phyloP scores from a whole-genome alignment of 2,797 vertebrate species.

The Manis pentadactyla region DNA sequence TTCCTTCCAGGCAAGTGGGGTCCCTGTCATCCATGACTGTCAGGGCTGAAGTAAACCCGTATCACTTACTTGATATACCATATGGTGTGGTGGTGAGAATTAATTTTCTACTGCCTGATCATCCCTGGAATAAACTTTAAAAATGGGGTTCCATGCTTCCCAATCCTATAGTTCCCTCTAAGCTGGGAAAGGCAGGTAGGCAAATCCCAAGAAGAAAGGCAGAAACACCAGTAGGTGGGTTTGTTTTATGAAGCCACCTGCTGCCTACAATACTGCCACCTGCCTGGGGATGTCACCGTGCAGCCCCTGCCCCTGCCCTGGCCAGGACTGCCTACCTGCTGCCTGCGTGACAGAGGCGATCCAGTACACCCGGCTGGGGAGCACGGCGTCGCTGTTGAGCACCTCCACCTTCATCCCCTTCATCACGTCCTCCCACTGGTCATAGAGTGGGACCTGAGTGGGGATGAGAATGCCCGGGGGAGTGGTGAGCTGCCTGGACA shows the following conservation, averaged over 20 bases:
- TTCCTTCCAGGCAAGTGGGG: not conserved
- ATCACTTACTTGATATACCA: not conserved
- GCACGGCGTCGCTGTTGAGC: slow-evolving; percentile 93
- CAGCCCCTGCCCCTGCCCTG: not conserved
- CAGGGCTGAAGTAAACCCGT: not conserved
- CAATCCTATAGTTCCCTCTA: not conserved
- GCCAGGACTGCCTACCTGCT: slow-evolving; percentile 88
- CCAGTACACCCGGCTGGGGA: slow-evolving; percentile 97
- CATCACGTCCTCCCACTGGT: slow-evolving; percentile 94
- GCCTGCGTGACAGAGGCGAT: slow-evolving; percentile 94
- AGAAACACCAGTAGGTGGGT: not conserved
- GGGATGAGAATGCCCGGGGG: not conserved
- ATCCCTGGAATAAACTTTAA: not conserved
- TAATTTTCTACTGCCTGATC: not conserved
- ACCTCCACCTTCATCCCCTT: slow-evolving; percentile 97
- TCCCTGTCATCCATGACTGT: not conserved
- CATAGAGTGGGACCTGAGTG: slow-evolving; percentile 92
- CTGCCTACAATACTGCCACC: not conserved
- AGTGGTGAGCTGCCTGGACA: not conserved
- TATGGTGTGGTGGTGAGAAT: not conserved
- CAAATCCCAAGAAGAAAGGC: not conserved
- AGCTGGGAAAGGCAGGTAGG: not conserved
- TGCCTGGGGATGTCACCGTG: rapidly evolving
- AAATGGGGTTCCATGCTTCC: not conserved
- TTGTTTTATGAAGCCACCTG: not conserved